Evolutionary conservation across 2,888 invertebrate species (phyloP), one percentile per base, ranked within the genome.

Genomic region (Heliconius erato): DNA sequence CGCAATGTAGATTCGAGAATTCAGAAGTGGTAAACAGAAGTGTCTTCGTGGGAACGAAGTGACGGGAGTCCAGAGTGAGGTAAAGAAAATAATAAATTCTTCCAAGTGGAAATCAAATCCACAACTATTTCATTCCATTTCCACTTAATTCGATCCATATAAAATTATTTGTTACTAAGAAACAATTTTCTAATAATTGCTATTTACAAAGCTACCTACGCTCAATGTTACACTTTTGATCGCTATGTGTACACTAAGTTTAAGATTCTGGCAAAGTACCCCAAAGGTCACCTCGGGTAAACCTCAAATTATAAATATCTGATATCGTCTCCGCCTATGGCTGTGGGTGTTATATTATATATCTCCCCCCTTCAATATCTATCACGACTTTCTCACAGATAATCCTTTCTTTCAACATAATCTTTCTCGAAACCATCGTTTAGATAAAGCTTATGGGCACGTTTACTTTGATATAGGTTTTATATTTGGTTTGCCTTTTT

Each of bases 331-430:
- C 67, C 77, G 78, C 44, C 67, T 32, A 44, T 68, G 67, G 65
- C 44, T 49, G 65, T 68, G 67, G 65, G 65, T 67, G 65, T 49
- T 78, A 63, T 63, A 63, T 67, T 68, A 44, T 78, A n/a, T n/a
- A 63, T 1, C 3, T 63, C n/a, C 11, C n/a, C n/a, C 23, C 49
- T 49, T 49, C 78, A 78, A 78, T 78, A 68, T 68, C 78, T 9
- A 54, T 14, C 28, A 23, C 19, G 26, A 65, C 44, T 78, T 78
- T 28, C 78, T 23, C n/a, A n/a, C 26, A 14, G 26, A 65, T 78
- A 78, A 78, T 78, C 67, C 49, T 67, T 78, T 78, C 78, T 49
- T 68, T 78, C 78, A 44, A 67, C 44, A 49, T 65, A 78, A 78
- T 67, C 28, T 67, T 78, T 32, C 28, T 44, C 5, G 14, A 67